phyloP scores from a whole-genome alignment of 2,888 invertebrate genomes.

The Tetragonisca angustula region DNA sequence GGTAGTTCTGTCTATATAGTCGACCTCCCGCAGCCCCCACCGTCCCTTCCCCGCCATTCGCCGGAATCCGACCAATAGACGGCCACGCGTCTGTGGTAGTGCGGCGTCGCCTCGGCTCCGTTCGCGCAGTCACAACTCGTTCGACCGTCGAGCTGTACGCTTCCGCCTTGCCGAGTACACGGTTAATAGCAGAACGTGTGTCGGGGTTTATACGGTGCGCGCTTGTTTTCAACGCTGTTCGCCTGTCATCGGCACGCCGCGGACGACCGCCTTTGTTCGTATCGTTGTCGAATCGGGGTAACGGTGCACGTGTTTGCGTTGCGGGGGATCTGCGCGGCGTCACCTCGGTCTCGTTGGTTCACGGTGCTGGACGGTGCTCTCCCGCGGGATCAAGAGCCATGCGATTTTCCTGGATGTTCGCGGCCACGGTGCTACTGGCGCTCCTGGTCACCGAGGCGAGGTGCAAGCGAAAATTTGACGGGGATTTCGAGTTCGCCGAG shows the following conservation, averaged over 20 bases:
- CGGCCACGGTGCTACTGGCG: conserved; percentile 77
- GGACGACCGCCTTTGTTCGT: conserved; percentile 4
- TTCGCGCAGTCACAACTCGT: conserved; percentile 77
- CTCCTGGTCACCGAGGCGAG: conserved; percentile 65
- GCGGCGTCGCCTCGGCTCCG: conserved; percentile 66
- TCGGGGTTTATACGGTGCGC: conserved; percentile 49
- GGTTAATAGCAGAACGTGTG: conserved; percentile 11
- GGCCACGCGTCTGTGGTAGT: conserved; percentile 61
- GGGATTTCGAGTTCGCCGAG: conserved; percentile 92
- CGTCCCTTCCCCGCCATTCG: conserved; percentile 49
- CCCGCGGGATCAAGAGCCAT: conserved; percentile 72
- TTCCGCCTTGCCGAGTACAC: conserved; percentile 45
- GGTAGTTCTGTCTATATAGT: conserved; percentile 40
- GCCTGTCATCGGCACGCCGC: neutral
- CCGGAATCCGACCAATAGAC: conserved; percentile 63
- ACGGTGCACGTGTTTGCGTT: conserved; percentile 47
- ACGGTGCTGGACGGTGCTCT: conserved; percentile 44
- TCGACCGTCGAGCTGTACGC: conserved; percentile 74
- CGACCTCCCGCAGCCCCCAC: conserved; percentile 40
- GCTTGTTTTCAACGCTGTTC: conserved; percentile 28
- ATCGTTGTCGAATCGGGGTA: neutral
- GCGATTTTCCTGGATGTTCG: conserved; percentile 84
- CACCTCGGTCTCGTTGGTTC: conserved; percentile 21
- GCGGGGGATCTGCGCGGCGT: conserved; percentile 7
- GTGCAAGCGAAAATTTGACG: conserved; percentile 90